Conservation (phyloP, 2,888 invertebrate genomes). For the Pharmacophagus antenor region DNA sequence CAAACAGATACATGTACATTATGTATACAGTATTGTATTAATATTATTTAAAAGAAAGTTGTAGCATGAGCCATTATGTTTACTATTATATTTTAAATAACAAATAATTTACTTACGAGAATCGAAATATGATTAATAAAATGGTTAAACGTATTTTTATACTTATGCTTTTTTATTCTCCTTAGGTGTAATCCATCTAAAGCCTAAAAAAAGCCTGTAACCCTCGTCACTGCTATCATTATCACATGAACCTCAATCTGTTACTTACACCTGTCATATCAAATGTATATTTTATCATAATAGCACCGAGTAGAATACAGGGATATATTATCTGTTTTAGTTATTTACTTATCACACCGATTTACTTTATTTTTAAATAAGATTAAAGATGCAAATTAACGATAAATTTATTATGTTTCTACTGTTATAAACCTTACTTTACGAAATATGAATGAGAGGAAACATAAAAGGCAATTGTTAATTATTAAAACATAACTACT, state of each 20-base stretch:
- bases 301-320: neutral
- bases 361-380: neutral
- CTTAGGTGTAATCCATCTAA: neutral
- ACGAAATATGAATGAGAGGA: too few species aligned
- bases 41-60: too few species aligned
- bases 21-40: too few species aligned
- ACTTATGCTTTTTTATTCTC: neutral
- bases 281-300: slow-evolving; percentile 2
- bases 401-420: neutral
- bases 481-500: too few species aligned
- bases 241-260: neutral
- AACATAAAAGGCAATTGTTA: too few species aligned
- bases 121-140: neutral
- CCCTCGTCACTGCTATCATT: slow-evolving; percentile 8
- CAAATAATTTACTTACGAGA: too few species aligned
- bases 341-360: neutral
- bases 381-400: too few species aligned
- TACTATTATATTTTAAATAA: too few species aligned
- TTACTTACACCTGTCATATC: neutral
- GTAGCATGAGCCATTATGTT: too few species aligned
- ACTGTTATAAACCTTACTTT: neutral
- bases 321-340: neutral
- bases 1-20: too few species aligned
- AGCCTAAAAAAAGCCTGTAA: neutral
- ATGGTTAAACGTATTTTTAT: neutral